A percentile compares a stretch with the other conserved stretches of the same genome.
These are phyloP conservation scores for Enteromius treurensis DNA, from an alignment of 2,797 vertebrate genomes.

Conservation along the genomic window DNA sequence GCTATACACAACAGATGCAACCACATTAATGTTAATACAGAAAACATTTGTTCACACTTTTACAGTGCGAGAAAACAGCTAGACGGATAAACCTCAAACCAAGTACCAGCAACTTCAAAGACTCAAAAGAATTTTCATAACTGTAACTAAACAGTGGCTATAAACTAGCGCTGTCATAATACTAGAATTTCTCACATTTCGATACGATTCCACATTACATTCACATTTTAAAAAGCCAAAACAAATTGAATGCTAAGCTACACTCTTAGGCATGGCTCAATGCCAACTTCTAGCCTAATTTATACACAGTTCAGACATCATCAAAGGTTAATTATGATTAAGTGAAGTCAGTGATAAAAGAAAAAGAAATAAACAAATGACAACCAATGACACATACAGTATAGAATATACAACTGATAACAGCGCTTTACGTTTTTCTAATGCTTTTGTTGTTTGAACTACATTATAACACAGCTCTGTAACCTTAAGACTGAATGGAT, in stretches of 20 bases:
- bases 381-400: background rate
- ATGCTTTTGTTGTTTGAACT: too few species aligned
- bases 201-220: background rate
- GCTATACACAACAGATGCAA: background rate
- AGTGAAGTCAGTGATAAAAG: background rate
- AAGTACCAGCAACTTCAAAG: background rate
- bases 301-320: background rate
- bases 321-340: background rate
- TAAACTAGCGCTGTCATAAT: background rate
- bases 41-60: background rate
- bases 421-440: background rate
- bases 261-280: background rate
- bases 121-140: background rate
- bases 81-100: background rate
- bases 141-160: background rate
- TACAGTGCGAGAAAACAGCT: background rate
- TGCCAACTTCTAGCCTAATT: background rate
- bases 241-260: background rate
- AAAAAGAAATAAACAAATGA: background rate
- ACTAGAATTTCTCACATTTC: background rate
- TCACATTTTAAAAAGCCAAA: background rate
- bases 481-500: background rate
- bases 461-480: background rate
- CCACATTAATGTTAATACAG: background rate
- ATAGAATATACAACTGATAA: background rate